Percentiles rank a stretch among this genome's conserved stretches.
Conservation (phyloP, 2,113 vertebrate species). For the Larimichthys crocea region DNA sequence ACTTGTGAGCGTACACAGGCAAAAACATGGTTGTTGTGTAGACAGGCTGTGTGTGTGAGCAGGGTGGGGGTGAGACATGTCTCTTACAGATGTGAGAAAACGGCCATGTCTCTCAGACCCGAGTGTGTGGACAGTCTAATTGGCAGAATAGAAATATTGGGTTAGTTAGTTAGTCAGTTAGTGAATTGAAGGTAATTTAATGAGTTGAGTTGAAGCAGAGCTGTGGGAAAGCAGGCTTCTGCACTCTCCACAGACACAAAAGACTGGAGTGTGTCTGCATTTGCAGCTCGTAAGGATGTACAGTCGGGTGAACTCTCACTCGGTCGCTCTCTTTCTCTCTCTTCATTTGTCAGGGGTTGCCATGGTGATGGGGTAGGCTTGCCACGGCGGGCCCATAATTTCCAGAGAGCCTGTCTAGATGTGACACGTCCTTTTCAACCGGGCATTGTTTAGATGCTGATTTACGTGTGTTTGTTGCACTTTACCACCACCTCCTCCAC, state of each 20-base stretch:
- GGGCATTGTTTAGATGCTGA: conserved; percentile 73
- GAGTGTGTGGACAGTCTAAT: conserved; percentile 51
- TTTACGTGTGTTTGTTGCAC: conserved; percentile 76
- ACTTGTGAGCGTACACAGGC: not conserved
- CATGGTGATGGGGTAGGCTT: conserved; percentile 76
- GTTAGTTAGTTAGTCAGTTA: conserved; percentile 49
- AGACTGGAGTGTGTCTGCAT: conserved; percentile 58
- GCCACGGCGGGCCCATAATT: conserved; percentile 76
- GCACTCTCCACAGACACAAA: conserved; percentile 37
- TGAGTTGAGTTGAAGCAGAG: conserved; percentile 46
- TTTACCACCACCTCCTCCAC: conserved; percentile 57
- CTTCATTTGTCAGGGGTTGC: conserved; percentile 74
- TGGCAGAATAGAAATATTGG: conserved; percentile 59
- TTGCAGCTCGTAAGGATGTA: conserved; percentile 52
- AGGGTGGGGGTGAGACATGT: conserved; percentile 74
- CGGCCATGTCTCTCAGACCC: conserved; percentile 8
- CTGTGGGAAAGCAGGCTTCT: conserved; percentile 65
- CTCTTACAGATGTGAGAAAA: conserved; percentile 77
- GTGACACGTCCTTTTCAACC: conserved; percentile 82
- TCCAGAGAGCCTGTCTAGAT: conserved; percentile 74
- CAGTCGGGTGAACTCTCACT: conserved; percentile 59
- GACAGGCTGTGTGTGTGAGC: conserved; percentile 19
- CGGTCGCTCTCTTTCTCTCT: conserved; percentile 36
- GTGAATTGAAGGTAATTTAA: conserved; percentile 61
- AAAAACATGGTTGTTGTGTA: conserved; percentile 40